phyloP scores from a whole-genome alignment of 2,888 invertebrate genomes.

The Augochlorella aurata region DNA sequence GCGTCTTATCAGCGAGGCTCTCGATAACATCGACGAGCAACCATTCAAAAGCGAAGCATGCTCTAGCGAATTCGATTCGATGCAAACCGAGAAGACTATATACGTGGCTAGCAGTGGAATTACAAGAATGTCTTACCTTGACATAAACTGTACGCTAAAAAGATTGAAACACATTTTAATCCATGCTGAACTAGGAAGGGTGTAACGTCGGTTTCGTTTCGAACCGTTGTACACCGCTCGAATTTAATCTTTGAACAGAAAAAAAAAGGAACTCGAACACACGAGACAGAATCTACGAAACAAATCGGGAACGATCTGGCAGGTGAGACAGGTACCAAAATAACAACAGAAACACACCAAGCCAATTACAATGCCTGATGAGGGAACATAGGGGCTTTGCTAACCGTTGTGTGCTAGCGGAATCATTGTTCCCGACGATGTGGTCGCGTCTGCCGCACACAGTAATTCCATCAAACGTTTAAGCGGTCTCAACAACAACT shows the following conservation, averaged over 20 bases:
- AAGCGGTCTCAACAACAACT: conserved; percentile 39
- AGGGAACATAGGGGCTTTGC: conserved; percentile 19
- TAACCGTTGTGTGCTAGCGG: conserved; percentile 13
- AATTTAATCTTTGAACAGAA: background rate
- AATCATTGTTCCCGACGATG: conserved; percentile 15
- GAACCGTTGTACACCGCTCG: background rate
- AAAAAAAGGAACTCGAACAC: background rate
- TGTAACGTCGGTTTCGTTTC: conserved; percentile 35
- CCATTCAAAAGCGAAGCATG: conserved; percentile 53
- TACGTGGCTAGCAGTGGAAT: conserved; percentile 54
- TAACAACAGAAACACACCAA: conserved; percentile 25
- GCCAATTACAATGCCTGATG: background rate
- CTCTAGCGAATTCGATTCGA: conserved; percentile 37
- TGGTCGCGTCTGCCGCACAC: background rate
- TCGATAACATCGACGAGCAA: conserved; percentile 10
- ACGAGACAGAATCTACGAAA: conserved; percentile 19
- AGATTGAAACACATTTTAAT: conserved; percentile 79
- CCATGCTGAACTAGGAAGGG: conserved; percentile 67
- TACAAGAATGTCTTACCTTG: conserved; percentile 80
- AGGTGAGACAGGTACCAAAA: conserved; percentile 28
- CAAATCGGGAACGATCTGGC: background rate
- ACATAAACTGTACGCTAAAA: conserved; percentile 82
- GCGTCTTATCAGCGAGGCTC: background rate
- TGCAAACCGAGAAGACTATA: conserved; percentile 21
- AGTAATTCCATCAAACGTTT: conserved; percentile 34